A percentile compares a stretch with the other conserved stretches of the same genome.
These are phyloP conservation scores for Pristionchus exspectatus DNA, from an alignment of 2,888 invertebrate species.

Conservation along the genomic window DNA sequence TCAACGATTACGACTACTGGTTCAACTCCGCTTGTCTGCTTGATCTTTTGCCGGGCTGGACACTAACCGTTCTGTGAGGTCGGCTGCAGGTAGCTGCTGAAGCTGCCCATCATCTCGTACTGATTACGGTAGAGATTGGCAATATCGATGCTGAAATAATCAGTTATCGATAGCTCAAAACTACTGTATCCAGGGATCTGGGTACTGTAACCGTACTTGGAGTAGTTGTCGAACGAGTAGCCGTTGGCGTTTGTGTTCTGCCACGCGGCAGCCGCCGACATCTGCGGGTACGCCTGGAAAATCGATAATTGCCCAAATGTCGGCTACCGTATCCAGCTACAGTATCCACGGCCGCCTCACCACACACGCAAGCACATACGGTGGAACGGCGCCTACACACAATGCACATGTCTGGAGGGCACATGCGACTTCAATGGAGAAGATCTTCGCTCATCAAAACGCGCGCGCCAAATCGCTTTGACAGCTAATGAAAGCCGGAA, in stretches of 20 bases:
- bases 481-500: not conserved
- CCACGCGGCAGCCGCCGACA: slow-evolving; percentile 15
- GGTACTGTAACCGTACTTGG: slow-evolving; percentile 27
- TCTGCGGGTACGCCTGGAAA: slow-evolving; percentile 42
- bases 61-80: not conserved
- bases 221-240: not conserved
- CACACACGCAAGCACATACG: too few relatives aligned
- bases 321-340: not conserved
- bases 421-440: not conserved
- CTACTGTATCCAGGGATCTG: not conserved
- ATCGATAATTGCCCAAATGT: not conserved
- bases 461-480: not conserved
- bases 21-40: not conserved
- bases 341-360: not conserved
- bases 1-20: not conserved
- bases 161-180: not conserved
- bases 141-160: slow-evolving; percentile 19
- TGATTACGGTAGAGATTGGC: slow-evolving; percentile 15
- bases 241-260: not conserved
- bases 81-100: not conserved
- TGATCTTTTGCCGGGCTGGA: not conserved
- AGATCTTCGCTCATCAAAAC: slow-evolving; percentile 19
- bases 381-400: not conserved
- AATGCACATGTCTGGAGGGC: not conserved
- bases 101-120: slow-evolving; percentile 45